Base-by-base conservation (phyloP, 2,797 vertebrate genomes). In the Cheirogaleus major region DNA sequence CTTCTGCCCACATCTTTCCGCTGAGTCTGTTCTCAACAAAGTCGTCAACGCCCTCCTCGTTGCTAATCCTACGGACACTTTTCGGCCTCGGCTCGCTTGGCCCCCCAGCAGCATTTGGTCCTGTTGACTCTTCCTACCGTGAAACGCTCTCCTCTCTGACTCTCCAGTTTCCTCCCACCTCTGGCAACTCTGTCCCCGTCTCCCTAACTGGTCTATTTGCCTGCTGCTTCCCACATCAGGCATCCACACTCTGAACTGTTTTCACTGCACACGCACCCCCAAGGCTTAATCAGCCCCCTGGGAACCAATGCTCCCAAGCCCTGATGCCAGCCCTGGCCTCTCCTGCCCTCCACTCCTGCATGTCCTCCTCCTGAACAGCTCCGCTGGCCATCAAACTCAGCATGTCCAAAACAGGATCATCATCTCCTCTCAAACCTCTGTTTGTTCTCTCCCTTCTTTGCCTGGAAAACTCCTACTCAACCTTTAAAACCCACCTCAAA, bases 1-100 rank as follows among this genome's bases (percentile, higher is more conserved):
- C 93, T 63, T 61, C 91, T 73, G 93, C 95, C 92, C 91, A 82
- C 94, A 89, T 91, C 93, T 91, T 88, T 52, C 92, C 41, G 67
- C 91, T 87, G 86, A 94, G 96, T 73, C 65, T 3, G 2, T 30
- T 89, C 94, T 67, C 78, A 88, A 95, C 95, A 93, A n/a, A 95
- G 91, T 82, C 95, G 52, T 83, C 81, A 75, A 32, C 2, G 0
- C 70, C 76, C 63, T 96, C 92, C 23, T 50, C 15, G 57, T 59
- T 52, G 80, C 84, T 79, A n/a, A 32, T 45, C 72, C 88, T 32
- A 25, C 0, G 70, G 84, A 75, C 27, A 50, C 38, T 20, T 4
- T 9, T 35, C 67, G 50, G 82, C 69, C 89, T 72, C 6, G 0
- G 83, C 79, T 88, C 10, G 0, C 65, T n/a, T 41, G 85, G 89